Evolutionary conservation across 2,888 invertebrate genomes (phyloP), one percentile per base, ranked within the genome.

Genomic region (Philopedon plagiatum): DNA sequence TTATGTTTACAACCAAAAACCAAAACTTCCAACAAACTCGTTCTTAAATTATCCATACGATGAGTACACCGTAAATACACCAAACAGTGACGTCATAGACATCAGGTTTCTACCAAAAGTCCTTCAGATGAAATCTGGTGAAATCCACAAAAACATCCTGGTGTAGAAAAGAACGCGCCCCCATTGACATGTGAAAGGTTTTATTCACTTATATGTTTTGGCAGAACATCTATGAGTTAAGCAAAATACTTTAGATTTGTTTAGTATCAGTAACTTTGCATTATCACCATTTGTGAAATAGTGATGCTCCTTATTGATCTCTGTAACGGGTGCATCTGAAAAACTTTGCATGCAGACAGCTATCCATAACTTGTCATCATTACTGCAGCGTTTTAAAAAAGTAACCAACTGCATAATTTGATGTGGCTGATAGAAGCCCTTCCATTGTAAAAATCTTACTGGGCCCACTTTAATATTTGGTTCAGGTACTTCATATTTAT

Each of bases 271-370:
- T 18, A 87, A 83, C 72, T 85, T 87, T 65, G 86, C 86, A 79
- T 88, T 88, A 76, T 88, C 88, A 54, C 88, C 88, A 76, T 87
- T 87, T 0, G 83, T 83, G 76, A 84, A 88, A 77, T 84, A 88
- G 71, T 83, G 83, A 77, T 89, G 86, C 78, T 88, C 87, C 51
- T 85, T 83, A 46, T 84, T 78, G 67, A 80, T 80, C 86, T 88
- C 89, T 66, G 85, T 85, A 1, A 88, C 81, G 11, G 89, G 88
- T 66, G 86, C 83, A 78, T 90, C 89, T 1, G 86, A 85, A 80
- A 89, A 90, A 39, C 90, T 89, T 78, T 89, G 88, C 5, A 90
- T 86, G 76, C 88, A 87, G 49, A 89, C 77, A 51, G 87, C 85
- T 46, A 82, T 79, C 89, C 89, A 90, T 1, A 85, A 83, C 64